These are phyloP conservation scores for Zhengitettix transpicula DNA, from an alignment of 2,888 invertebrate species.

Conservation along the genomic window DNA sequence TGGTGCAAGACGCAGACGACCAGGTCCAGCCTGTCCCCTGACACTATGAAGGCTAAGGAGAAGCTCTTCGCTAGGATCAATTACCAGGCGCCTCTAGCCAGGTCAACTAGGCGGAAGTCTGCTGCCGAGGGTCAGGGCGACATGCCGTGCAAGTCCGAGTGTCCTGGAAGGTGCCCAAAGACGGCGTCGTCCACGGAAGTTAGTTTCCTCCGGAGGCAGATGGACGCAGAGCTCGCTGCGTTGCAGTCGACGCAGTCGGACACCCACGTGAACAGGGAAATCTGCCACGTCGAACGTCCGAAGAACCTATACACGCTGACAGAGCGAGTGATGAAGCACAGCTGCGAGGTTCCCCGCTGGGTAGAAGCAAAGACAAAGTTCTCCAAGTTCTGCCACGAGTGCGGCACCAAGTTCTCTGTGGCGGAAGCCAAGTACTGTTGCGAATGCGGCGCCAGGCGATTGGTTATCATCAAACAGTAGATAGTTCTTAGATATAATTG, in stretches of 20 bases:
- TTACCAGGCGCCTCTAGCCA: not conserved
- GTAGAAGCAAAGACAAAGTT: not conserved
- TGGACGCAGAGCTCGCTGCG: too few species aligned
- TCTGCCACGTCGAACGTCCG: too few species aligned
- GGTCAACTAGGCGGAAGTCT: not conserved
- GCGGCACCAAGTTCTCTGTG: not conserved
- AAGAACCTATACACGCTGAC: too few species aligned
- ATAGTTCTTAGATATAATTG: too few species aligned
- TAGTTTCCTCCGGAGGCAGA: too few species aligned
- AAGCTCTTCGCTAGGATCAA: constrained; percentile 67
- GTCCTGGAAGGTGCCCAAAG: not conserved
- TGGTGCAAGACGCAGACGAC: constrained; percentile 70
- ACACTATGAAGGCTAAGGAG: constrained; percentile 43
- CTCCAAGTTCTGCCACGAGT: not conserved
- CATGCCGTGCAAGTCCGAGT: not conserved
- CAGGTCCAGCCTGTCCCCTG: constrained; percentile 29
- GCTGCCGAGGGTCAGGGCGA: not conserved
- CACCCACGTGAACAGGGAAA: too few species aligned
- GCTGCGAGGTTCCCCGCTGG: too few species aligned
- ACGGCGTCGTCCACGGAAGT: too few species aligned
- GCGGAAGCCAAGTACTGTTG: not conserved
- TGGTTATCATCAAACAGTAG: not conserved
- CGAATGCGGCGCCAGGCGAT: not conserved
- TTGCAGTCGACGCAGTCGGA: too few species aligned
- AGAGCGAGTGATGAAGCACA: too few species aligned